Percentiles rank a stretch among this genome's conserved stretches.
Conservation (phyloP, 2,888 invertebrate genomes). For the Synergus japonicus region DNA sequence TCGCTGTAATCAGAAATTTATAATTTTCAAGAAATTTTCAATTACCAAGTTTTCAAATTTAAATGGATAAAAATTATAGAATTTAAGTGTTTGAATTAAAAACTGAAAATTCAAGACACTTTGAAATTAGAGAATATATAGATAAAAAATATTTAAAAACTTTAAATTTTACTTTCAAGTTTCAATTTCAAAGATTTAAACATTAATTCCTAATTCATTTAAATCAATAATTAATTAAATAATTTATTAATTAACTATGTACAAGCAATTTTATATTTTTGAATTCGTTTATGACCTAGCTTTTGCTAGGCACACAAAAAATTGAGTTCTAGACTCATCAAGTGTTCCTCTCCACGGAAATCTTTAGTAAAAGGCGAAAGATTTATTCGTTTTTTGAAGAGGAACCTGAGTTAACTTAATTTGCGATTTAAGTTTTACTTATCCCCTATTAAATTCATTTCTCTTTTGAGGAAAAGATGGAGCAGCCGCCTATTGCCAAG, state of each 20-base stretch:
- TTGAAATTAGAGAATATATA: too few relatives aligned
- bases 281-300: background rate
- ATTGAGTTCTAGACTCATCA: conserved; percentile 62
- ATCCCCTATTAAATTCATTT: too few relatives aligned
- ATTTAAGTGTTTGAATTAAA: background rate
- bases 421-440: too few relatives aligned
- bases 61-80: background rate
- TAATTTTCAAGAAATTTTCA: background rate
- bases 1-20: conserved; percentile 77
- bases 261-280: background rate
- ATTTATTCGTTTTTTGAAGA: conserved; percentile 75
- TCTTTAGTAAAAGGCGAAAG: conserved; percentile 78
- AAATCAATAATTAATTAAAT: too few relatives aligned
- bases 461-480: too few relatives aligned
- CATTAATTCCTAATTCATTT: too few relatives aligned
- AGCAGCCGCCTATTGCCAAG: too few relatives aligned
- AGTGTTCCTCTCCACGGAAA: conserved; percentile 75
- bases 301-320: conserved; percentile 13
- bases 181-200: too few relatives aligned
- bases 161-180: too few relatives aligned
- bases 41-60: background rate
- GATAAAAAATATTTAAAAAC: too few relatives aligned
- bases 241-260: too few relatives aligned
- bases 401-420: conserved; percentile 68
- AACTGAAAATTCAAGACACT: too few relatives aligned